Base-by-base conservation (phyloP, 2,888 invertebrate genomes). In the Heliconius hortense region DNA sequence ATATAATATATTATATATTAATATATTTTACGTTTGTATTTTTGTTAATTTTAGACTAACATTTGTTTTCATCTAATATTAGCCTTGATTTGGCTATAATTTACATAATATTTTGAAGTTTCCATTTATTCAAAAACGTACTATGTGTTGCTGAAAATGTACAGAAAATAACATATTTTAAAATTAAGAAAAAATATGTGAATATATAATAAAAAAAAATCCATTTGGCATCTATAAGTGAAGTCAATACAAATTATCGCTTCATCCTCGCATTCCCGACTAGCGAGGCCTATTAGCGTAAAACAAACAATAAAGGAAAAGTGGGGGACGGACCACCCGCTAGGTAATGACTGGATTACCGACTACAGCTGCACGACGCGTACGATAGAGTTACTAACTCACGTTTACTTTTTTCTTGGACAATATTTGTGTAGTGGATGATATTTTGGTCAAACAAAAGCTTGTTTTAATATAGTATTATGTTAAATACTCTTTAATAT, bases 291-390 rank as follows among this genome's bases (percentile, higher is more conserved):
- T 79, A 79, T 79, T 80, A 80, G 78, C 78, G 78, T 75, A 77
- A 77, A 80, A 79, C 77, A 79, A 81, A 80, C 78, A 80, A 78
- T 77, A 79, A 77, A 76, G 76, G 77, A 78, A 74, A 73, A 74
- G 77, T 74, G 77, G 77, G 77, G 77, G 62, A 71, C 64, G 71
- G 79, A 81, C 81, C 81, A 77, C 80, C 78, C 80, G 79, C 77
- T 75, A 72, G 77, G 76, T 79, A 79, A 80, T 79, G 79, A 79
- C 77, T 77, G 78, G 76, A 79, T 79, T 78, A 80, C 78, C 75
- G 73, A 73, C 77, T 75, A 75, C 79, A 75, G 78, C 76, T 76
- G 76, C 78, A 77, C 78, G 74, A 62, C 35, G 69, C 21, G 60
- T 68, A 56, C 63, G 70, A 71, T 71, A 71, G 43, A 71, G 43